These are phyloP conservation scores for Lycocorax pyrrhopterus DNA, from an alignment of 2,113 vertebrate genomes.

Conservation along the genomic window DNA sequence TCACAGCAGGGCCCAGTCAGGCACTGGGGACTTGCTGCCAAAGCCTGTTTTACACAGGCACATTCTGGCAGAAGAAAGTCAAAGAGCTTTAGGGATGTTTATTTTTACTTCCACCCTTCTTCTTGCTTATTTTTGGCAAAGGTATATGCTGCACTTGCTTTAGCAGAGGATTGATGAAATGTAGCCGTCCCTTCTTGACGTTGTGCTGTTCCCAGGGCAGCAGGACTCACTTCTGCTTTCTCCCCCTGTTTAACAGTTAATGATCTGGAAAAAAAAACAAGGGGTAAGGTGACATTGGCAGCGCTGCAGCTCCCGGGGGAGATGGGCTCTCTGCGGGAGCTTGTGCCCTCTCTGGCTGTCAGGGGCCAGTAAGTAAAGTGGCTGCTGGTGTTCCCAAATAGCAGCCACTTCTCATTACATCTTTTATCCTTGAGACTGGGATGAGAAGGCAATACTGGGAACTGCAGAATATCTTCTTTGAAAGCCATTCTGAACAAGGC, in stretches of 20 bases:
- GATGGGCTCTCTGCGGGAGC: accelerated
- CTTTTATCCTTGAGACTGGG: neutral
- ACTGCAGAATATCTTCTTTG: neutral
- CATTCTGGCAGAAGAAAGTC: neutral
- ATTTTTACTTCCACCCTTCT: neutral
- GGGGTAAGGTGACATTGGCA: conserved; percentile 53
- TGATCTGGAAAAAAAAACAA: conserved; percentile 43
- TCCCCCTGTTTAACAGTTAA: conserved; percentile 60
- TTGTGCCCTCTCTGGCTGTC: neutral
- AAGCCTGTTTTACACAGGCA: neutral
- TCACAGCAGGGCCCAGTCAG: accelerated
- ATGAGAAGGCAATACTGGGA: neutral
- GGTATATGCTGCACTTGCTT: accelerated
- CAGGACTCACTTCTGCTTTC: neutral
- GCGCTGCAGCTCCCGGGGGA: neutral
- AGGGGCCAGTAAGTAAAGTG: accelerated
- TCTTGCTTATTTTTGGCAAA: neutral
- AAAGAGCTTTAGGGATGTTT: neutral
- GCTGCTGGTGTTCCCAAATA: neutral
- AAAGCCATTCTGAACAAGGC: neutral
- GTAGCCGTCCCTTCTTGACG: neutral
- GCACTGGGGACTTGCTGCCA: neutral
- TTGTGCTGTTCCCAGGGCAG: neutral
- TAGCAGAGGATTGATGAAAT: neutral
- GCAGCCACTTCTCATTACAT: neutral